Base-by-base conservation (phyloP, 1,140 invertebrate species). In the Bradysia coprophila region DNA sequence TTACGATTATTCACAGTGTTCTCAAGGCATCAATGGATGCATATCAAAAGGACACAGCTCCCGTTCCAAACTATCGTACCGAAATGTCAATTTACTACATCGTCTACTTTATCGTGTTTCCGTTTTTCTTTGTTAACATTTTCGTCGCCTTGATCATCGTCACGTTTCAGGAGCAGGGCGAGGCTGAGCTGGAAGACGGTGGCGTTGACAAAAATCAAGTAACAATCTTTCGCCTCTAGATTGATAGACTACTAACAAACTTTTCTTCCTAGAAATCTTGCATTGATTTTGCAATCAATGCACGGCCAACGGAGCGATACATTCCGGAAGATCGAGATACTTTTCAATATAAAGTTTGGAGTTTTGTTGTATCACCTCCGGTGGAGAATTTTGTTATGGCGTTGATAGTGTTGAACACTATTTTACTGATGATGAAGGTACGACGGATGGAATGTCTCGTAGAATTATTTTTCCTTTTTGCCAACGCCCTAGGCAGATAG, bases 91-190 rank as follows among this genome's bases (percentile, higher is more conserved):
- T 99, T 70, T 98, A 98, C 77, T 98, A 98, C 74, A 93, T 99
- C 54, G 91, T 98, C 62, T 98, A 98, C 73, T 98, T 99, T 75
- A 92, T 98, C 69, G 95, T 99, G 58, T 99, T 99, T 81, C 95
- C 95, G 59, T 98, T 99, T 76, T 98, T 99, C 86, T 98, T 99
- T 73, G 96, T 99, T 62, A 99, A 98, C 75, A 99, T 99, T 73
- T 98, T 99, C 80, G 95, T 99, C 64, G 95, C 96, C 72, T 85
- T 99, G 74, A 99, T 99, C 68, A 99, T 99, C 72, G 99, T 99
- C 65, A 99, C 96, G 47, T 99, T 99, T 73, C 96, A 99, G 83
- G 95, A 98, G 67, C 95, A 99, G 72, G 95, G 95, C 65, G 94
- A 98, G 73, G 93, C 93, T 49, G 96, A 99, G 66, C 74, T 99